phyloP scores from a whole-genome alignment of 2,888 invertebrate genomes.

The Clistopyga incitator region DNA sequence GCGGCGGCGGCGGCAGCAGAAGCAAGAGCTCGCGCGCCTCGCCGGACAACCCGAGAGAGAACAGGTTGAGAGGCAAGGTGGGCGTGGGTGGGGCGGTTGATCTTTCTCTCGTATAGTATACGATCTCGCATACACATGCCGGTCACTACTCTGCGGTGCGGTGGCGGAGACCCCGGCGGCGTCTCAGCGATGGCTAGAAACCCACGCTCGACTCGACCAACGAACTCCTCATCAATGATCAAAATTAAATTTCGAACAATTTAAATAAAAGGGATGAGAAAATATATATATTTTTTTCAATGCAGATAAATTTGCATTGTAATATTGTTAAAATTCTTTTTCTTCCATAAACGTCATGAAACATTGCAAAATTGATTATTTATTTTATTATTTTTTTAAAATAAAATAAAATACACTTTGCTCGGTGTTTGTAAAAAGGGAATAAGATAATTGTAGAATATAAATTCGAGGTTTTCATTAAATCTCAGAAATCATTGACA shows the following conservation, averaged over 20 bases:
- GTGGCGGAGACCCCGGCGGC: constrained; percentile 45
- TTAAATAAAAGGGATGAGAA: neutral
- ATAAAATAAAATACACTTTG: too few relatives aligned
- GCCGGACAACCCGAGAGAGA: constrained; percentile 74
- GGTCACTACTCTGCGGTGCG: constrained; percentile 44
- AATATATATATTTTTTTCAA: neutral
- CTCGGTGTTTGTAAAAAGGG: too few relatives aligned
- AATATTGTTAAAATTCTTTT: too few relatives aligned
- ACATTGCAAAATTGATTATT: too few relatives aligned
- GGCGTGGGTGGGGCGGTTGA: constrained; percentile 83
- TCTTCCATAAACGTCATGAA: too few relatives aligned
- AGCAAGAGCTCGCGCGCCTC: constrained; percentile 60
- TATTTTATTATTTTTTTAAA: too few relatives aligned
- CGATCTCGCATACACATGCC: constrained; percentile 55
- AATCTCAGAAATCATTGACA: too few relatives aligned
- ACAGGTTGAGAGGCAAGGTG: constrained; percentile 81
- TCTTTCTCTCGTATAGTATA: constrained; percentile 72
- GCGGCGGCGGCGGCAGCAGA: constrained; percentile 66
- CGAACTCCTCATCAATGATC: too few relatives aligned
- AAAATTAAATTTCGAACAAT: too few relatives aligned
- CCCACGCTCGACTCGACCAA: constrained; percentile 27
- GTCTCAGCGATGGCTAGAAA: constrained; percentile 60
- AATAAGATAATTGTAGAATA: too few relatives aligned
- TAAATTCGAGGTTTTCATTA: too few relatives aligned
- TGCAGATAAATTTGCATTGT: too few relatives aligned